These are phyloP conservation scores for Philaenus spumarius DNA, from an alignment of 1,140 invertebrate species.

Conservation along the genomic window DNA sequence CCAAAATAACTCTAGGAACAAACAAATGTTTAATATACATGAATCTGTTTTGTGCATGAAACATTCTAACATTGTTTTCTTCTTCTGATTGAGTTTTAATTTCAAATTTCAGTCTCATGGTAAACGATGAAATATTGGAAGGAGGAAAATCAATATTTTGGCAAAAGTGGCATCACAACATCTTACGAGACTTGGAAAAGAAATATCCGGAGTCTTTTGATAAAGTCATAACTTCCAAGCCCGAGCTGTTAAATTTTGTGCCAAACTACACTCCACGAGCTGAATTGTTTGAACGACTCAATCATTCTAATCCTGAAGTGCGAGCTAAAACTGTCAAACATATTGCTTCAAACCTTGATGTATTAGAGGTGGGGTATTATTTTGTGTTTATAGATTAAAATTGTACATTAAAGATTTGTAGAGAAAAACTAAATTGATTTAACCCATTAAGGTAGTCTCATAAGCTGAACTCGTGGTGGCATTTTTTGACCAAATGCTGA, in stretches of 20 bases:
- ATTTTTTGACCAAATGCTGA: no score
- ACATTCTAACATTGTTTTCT: no score
- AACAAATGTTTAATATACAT: no score
- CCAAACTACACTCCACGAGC: slow-evolving; percentile 24
- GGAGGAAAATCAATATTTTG: slow-evolving; percentile 26
- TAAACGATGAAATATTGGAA: no score
- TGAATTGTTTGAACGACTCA: slow-evolving; percentile 57
- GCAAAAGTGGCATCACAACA: slow-evolving; percentile 44
- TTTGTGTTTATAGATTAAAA: no score
- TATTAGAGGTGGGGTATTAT: slow-evolving; percentile 30
- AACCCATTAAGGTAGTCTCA: no score
- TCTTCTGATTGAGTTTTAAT: no score
- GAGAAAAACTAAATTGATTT: no score
- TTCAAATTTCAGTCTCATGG: neutral
- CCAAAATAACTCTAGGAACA: no score
- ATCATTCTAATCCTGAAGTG: slow-evolving; percentile 52
- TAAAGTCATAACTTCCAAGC: slow-evolving; percentile 6
- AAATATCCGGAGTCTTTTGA: slow-evolving; percentile 62
- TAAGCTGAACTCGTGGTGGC: no score
- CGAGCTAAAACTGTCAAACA: slow-evolving; percentile 51
- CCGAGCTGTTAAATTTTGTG: neutral
- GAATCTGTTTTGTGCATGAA: no score
- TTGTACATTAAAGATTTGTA: no score
- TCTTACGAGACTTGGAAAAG: slow-evolving; percentile 47
- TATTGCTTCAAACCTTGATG: slow-evolving; percentile 40